Evolutionary conservation across 1,140 invertebrate genomes (phyloP).

Genomic region (Marisa cornuarietis): DNA sequence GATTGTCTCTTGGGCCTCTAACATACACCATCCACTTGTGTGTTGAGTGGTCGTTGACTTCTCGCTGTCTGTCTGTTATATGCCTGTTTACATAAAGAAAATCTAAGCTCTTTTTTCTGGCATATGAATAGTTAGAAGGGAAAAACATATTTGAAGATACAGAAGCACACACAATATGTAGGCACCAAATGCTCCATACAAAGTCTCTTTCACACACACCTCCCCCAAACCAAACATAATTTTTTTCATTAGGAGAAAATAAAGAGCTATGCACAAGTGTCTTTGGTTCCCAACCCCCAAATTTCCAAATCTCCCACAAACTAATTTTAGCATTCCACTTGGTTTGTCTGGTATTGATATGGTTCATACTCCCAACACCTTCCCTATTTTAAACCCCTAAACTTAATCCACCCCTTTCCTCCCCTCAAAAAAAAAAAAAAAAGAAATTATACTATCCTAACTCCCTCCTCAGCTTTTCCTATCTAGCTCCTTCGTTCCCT

Average conservation of each 20-base stretch:
- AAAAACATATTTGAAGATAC: too few relatives aligned
- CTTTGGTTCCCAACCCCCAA: too few relatives aligned
- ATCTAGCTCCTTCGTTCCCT: too few relatives aligned
- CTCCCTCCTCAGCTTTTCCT: too few relatives aligned
- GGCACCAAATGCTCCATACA: too few relatives aligned
- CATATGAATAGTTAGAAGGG: background rate
- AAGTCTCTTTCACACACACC: background rate
- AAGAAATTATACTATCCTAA: too few relatives aligned
- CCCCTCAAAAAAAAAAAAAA: too few relatives aligned
- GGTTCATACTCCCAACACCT: background rate
- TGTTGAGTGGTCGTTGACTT: conserved; percentile 74
- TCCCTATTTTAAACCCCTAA: background rate
- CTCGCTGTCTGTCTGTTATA: conserved; percentile 62
- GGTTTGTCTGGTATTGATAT: background rate
- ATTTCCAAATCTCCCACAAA: background rate
- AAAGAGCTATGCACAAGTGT: too few relatives aligned
- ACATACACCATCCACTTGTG: conserved; percentile 93
- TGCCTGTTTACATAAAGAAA: background rate
- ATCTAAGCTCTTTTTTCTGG: background rate
- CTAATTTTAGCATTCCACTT: background rate
- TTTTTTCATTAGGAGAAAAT: too few relatives aligned
- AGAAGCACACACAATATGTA: too few relatives aligned
- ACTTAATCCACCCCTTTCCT: too few relatives aligned
- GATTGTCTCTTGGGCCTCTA: conserved; percentile 72
- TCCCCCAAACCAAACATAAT: background rate